These are phyloP conservation scores for Ascaphus truei DNA, from an alignment of 2,113 vertebrate genomes.

Conservation along the genomic window DNA sequence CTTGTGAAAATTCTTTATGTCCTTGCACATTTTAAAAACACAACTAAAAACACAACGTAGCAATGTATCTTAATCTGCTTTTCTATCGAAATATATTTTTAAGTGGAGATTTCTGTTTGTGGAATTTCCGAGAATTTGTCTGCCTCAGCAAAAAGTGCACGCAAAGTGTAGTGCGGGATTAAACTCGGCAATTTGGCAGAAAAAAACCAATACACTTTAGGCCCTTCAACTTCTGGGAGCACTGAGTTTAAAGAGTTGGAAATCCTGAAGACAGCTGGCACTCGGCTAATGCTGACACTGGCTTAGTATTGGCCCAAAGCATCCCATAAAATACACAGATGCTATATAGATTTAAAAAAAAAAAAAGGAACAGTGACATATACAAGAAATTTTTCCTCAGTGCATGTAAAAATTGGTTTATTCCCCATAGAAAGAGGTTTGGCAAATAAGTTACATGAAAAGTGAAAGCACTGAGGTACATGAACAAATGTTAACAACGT, in stretches of 20 bases:
- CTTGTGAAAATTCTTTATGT: too few species aligned
- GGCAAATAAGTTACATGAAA: conserved; percentile 54
- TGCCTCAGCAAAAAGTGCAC: not conserved
- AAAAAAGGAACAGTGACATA: conserved; percentile 14
- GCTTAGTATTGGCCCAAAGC: conserved; percentile 25
- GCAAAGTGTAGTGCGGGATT: not conserved
- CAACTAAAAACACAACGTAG: too few species aligned
- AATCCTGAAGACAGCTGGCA: conserved; percentile 54
- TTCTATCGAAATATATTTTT: too few species aligned
- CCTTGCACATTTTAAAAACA: too few species aligned
- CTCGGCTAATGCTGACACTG: conserved; percentile 52
- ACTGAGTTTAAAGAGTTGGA: conserved; percentile 46
- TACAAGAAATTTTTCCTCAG: conserved; percentile 58
- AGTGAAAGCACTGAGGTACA: conserved; percentile 53
- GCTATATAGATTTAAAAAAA: conserved; percentile 30
- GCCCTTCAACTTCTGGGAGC: conserved; percentile 40
- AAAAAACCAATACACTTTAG: conserved; percentile 44
- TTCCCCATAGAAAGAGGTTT: conserved; percentile 58
- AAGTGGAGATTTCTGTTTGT: too few species aligned
- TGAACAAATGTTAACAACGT: conserved; percentile 60
- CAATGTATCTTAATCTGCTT: too few species aligned
- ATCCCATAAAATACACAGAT: conserved; percentile 39
- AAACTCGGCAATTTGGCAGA: not conserved
- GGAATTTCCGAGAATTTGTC: too few species aligned
- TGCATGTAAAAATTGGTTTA: conserved; percentile 52